These are phyloP conservation scores for Cryptotis parvus DNA, from an alignment of 2,113 vertebrate species.

Conservation along the genomic window DNA sequence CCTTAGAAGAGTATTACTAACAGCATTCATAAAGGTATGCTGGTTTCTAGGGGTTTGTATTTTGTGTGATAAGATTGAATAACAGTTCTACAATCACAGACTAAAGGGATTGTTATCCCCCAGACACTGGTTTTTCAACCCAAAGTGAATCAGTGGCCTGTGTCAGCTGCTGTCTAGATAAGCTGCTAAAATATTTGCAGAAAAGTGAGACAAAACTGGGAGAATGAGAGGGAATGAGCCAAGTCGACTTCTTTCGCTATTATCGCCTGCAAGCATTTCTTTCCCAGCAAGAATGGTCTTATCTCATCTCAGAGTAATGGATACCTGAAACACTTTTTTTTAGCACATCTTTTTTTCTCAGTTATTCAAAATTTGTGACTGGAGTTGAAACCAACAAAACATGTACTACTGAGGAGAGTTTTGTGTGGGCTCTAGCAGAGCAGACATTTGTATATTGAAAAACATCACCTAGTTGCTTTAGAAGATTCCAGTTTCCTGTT, in stretches of 20 bases:
- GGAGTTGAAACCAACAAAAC: background rate
- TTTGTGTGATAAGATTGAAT: slow-evolving; percentile 22
- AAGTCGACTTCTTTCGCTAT: background rate
- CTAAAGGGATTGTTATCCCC: slow-evolving; percentile 26
- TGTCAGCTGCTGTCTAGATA: slow-evolving; percentile 51
- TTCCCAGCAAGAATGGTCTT: background rate
- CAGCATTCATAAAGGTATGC: background rate
- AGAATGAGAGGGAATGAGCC: background rate
- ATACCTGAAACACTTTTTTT: background rate
- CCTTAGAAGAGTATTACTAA: background rate
- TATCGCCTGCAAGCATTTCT: background rate
- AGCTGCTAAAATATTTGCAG: slow-evolving; percentile 44
- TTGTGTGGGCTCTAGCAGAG: background rate
- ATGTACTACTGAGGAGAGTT: background rate
- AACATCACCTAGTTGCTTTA: background rate
- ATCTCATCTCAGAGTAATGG: background rate
- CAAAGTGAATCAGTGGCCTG: slow-evolving; percentile 40
- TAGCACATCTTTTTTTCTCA: background rate
- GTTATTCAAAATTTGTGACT: slow-evolving; percentile 8
- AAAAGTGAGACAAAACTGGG: slow-evolving; percentile 5
- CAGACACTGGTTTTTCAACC: slow-evolving; percentile 55
- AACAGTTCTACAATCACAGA: background rate
- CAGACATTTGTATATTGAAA: background rate
- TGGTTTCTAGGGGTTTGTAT: background rate
- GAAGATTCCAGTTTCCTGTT: background rate